Evolutionary conservation across 2,888 invertebrate species (phyloP).

Genomic region (Argyra leucocephala): DNA sequence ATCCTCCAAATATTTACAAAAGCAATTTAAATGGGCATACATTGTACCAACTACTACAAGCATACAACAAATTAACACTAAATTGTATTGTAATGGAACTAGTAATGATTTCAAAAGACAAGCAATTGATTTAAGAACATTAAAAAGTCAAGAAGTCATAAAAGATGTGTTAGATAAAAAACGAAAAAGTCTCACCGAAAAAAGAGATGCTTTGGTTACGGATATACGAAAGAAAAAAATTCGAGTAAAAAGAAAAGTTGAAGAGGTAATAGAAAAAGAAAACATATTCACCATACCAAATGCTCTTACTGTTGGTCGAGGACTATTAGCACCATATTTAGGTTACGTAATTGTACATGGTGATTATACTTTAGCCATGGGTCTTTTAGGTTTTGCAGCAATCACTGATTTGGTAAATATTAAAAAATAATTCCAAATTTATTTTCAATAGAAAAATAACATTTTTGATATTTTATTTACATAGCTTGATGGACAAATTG

Average conservation of each 20-base stretch:
- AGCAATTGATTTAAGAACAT: constrained; percentile 27
- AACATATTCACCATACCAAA: constrained; percentile 92
- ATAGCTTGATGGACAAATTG: constrained; percentile 92
- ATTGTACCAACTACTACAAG: background rate
- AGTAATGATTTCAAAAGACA: background rate
- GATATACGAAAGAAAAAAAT: constrained; percentile 63
- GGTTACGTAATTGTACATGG: constrained; percentile 80
- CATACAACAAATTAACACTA: background rate
- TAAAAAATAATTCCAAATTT: background rate
- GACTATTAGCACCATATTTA: constrained; percentile 76
- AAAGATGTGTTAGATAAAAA: constrained; percentile 54
- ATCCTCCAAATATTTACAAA: too few species aligned
- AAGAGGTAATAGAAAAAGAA: constrained; percentile 56
- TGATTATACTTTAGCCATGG: constrained; percentile 70
- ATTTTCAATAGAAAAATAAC: constrained; percentile 10
- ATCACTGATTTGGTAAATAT: constrained; percentile 80
- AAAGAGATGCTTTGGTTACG: constrained; percentile 55
- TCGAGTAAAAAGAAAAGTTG: constrained; percentile 62
- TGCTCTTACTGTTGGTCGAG: constrained; percentile 74
- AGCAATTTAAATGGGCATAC: too few species aligned
- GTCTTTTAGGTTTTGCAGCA: constrained; percentile 75
- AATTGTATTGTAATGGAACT: background rate
- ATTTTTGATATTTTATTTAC: constrained; percentile 19
- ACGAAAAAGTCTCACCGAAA: constrained; percentile 52
- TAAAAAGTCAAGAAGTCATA: constrained; percentile 46